Evolutionary conservation across 2,797 vertebrate genomes (phyloP).

Genomic region (Tenualosa ilisha): DNA sequence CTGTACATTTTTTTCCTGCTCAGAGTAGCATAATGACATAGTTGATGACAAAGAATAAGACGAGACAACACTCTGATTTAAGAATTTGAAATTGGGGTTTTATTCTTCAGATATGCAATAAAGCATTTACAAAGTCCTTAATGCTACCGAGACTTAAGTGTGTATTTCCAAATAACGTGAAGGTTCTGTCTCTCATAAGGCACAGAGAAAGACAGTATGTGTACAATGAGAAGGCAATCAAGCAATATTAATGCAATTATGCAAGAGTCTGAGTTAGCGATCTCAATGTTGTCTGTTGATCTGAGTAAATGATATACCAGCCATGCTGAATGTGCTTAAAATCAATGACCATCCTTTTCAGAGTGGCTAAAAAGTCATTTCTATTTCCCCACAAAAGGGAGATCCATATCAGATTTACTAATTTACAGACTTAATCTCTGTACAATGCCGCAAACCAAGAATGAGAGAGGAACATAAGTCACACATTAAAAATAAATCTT

Average conservation of each 20-base stretch:
- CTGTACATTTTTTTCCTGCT: not conserved
- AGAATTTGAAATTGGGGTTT: slow-evolving; percentile 2
- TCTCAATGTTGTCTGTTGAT: slow-evolving; percentile 1
- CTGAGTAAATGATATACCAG: slow-evolving; percentile 13
- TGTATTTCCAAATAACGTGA: slow-evolving; percentile 3
- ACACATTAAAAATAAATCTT: slow-evolving; percentile 16
- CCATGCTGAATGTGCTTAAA: slow-evolving; percentile 26
- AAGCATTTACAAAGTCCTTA: slow-evolving; percentile 21
- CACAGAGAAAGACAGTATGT: slow-evolving; percentile 5
- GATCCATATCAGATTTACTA: slow-evolving; percentile 21
- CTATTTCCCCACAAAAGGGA: slow-evolving; percentile 32
- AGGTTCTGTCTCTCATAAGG: slow-evolving; percentile 19
- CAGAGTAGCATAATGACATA: not conserved
- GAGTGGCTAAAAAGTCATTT: slow-evolving; percentile 1
- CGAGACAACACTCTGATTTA: not conserved
- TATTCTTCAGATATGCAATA: slow-evolving; percentile 6
- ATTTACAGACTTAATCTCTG: slow-evolving; percentile 16
- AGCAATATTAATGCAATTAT: slow-evolving; percentile 20
- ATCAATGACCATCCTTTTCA: not conserved
- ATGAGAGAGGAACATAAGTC: slow-evolving; percentile 5
- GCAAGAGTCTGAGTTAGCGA: slow-evolving; percentile 7
- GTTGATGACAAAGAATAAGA: not conserved
- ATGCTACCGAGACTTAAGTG: slow-evolving; percentile 17
- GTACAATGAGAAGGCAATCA: slow-evolving; percentile 25
- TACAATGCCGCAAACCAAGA: not conserved